Percentiles rank a stretch among this genome's conserved stretches.
Evolutionary conservation across 1,140 invertebrate species (phyloP).

Genomic region (Campodea augens): DNA sequence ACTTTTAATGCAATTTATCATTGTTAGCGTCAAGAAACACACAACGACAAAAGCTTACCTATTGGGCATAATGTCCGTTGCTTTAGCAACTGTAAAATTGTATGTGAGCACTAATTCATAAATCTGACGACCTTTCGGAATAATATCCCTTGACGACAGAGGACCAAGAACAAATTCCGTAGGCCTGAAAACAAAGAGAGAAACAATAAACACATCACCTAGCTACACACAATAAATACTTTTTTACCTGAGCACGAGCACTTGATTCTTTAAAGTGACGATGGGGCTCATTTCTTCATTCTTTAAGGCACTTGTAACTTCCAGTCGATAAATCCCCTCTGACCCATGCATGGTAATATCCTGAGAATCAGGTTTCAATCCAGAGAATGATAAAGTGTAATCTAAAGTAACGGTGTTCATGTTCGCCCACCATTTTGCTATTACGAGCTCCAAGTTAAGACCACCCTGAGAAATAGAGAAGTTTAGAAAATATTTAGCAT

Average conservation of each 20-base stretch:
- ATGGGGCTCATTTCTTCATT: conserved; percentile 60
- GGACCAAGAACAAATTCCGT: conserved; percentile 55
- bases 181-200: conserved; percentile 64
- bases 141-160: conserved; percentile 54
- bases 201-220: no score
- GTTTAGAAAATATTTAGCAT: no score
- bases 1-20: no score
- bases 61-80: conserved; percentile 63
- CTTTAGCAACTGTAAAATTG: conserved; percentile 60
- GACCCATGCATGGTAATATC: conserved; percentile 43
- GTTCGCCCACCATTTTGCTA: conserved; percentile 90
- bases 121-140: conserved; percentile 68
- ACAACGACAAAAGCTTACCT: no score
- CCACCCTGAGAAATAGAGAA: conserved; percentile 33
- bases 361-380: conserved; percentile 48
- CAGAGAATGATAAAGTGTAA: conserved; percentile 61
- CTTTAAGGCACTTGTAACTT: conserved; percentile 43
- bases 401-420: conserved; percentile 51
- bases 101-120: conserved; percentile 78
- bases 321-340: conserved; percentile 52
- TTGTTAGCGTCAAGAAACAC: no score
- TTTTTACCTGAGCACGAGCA: conserved; percentile 57
- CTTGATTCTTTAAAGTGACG: conserved; percentile 52
- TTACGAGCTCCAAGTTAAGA: conserved; percentile 60
- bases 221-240: no score